Evolutionary conservation across 2,113 vertebrate species (phyloP).

Genomic region (Antechinus stuartii): DNA sequence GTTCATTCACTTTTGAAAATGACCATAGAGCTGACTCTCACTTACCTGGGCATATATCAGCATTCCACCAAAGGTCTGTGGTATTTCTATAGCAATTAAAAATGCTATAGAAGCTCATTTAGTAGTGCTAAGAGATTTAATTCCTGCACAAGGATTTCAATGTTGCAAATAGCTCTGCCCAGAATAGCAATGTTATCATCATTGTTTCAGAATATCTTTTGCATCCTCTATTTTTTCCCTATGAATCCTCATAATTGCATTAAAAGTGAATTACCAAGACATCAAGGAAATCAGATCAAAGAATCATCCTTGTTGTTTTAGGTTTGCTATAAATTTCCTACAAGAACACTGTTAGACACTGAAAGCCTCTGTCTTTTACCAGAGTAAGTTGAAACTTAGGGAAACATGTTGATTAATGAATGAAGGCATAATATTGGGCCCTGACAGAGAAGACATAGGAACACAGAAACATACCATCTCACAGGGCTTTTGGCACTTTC

Average conservation of each 20-base stretch:
- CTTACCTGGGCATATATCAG: not conserved
- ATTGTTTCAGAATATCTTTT: conserved; percentile 17
- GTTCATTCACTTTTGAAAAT: conserved; percentile 50
- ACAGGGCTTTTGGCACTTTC: conserved; percentile 21
- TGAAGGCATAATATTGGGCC: not conserved
- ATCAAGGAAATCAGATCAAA: conserved; percentile 1
- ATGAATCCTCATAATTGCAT: not conserved
- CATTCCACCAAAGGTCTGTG: conserved; percentile 42
- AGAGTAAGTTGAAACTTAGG: not conserved
- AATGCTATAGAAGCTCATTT: conserved; percentile 6
- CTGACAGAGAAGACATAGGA: not conserved
- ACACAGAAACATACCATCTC: not conserved
- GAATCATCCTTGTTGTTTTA: not conserved
- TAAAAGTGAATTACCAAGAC: conserved; percentile 36
- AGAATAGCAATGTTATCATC: not conserved
- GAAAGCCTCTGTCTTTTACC: not conserved
- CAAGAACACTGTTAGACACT: conserved; percentile 1
- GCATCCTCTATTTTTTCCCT: not conserved
- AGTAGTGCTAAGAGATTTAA: conserved; percentile 1
- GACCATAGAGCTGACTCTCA: not conserved
- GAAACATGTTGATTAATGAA: not conserved
- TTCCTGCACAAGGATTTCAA: conserved; percentile 43
- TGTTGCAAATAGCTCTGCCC: not conserved
- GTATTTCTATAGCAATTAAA: conserved; percentile 37
- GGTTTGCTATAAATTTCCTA: conserved; percentile 32